Percentiles rank a stretch among this genome's conserved stretches.
Evolutionary conservation across 2,888 invertebrate genomes (phyloP).

Genomic region (Campopleginae sp.): DNA sequence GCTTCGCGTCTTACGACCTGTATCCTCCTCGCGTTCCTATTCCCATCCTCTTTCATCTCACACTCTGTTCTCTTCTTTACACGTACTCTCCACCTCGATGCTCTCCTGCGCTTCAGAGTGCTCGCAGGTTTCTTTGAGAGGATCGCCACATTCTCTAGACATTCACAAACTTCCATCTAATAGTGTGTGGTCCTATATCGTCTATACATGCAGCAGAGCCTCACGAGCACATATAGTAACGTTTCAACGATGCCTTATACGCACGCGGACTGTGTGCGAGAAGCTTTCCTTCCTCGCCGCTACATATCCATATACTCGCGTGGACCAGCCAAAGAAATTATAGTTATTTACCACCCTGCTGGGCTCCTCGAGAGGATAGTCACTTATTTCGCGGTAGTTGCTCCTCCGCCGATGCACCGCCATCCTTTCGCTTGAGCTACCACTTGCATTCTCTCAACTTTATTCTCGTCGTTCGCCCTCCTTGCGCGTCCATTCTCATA

Average conservation of each 20-base stretch:
- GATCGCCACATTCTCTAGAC: slow-evolving; percentile 48
- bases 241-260: slow-evolving; percentile 28
- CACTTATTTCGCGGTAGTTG: slow-evolving; percentile 82
- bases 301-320: slow-evolving; percentile 64
- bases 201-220: slow-evolving; percentile 47
- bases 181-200: slow-evolving; percentile 18
- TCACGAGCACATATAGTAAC: slow-evolving; percentile 50
- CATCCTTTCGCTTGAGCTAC: slow-evolving; percentile 27
- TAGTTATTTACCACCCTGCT: slow-evolving; percentile 81
- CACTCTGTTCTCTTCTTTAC: slow-evolving; percentile 29
- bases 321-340: slow-evolving; percentile 80
- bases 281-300: slow-evolving; percentile 40
- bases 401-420: slow-evolving; percentile 69
- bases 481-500: neutral
- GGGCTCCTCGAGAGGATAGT: slow-evolving; percentile 77
- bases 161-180: slow-evolving; percentile 48
- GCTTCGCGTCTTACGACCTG: slow-evolving; percentile 30
- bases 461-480: slow-evolving; percentile 17
- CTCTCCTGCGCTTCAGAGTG: slow-evolving; percentile 36
- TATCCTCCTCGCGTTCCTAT: slow-evolving; percentile 49
- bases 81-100: slow-evolving; percentile 49
- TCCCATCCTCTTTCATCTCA: slow-evolving; percentile 60
- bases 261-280: slow-evolving; percentile 36
- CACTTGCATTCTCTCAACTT: slow-evolving; percentile 33
- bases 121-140: slow-evolving; percentile 36